phyloP scores from a whole-genome alignment of 2,888 invertebrate genomes.

The Hydroisotoma schaefferi region DNA sequence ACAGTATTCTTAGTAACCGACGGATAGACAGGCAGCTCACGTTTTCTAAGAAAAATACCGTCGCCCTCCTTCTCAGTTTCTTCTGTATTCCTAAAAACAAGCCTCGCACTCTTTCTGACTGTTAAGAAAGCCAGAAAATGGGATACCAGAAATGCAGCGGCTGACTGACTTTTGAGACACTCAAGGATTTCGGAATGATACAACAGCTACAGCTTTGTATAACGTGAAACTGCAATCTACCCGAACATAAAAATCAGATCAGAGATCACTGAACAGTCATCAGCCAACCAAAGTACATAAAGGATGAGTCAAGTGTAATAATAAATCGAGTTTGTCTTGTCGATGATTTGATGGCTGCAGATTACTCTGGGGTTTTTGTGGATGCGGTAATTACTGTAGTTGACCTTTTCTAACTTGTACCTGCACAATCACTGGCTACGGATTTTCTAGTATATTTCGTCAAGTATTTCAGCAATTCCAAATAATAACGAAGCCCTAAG shows the following conservation, averaged over 20 bases:
- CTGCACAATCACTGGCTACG: no score
- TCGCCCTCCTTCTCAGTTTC: constrained; percentile 7
- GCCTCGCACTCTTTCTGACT: constrained; percentile 12
- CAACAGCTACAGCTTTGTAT: neutral
- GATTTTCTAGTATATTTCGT: no score
- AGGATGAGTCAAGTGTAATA: no score
- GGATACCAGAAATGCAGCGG: neutral
- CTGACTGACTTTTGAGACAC: neutral
- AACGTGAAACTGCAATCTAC: neutral
- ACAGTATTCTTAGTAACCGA: neutral
- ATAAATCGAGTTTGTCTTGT: no score
- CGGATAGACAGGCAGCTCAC: constrained; percentile 7
- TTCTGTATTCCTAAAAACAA: constrained; percentile 15
- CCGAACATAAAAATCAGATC: neutral
- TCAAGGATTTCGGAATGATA: neutral
- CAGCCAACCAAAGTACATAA: no score
- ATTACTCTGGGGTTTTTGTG: no score
- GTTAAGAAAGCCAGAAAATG: neutral
- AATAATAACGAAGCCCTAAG: no score
- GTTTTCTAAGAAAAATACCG: constrained; percentile 13
- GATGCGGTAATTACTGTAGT: no score
- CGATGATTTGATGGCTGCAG: no score
- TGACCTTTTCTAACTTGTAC: no score
- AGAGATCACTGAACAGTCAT: neutral
- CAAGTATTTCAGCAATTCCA: no score